A percentile compares a stretch with the other conserved stretches of the same genome.
Conservation (phyloP, 2,888 invertebrate species). For the Eupelmus urozonus region DNA sequence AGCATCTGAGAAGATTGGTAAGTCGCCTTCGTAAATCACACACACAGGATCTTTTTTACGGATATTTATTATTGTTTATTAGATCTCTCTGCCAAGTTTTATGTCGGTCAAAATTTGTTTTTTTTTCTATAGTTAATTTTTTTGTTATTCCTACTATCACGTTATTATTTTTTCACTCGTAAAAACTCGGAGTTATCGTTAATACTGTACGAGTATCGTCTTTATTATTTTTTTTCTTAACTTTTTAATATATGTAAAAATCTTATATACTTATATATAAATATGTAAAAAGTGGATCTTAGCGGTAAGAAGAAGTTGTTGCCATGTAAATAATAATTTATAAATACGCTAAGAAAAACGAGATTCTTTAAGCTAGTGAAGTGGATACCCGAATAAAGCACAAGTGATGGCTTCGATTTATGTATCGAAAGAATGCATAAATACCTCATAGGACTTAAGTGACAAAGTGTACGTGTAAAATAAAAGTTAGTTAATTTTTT, state of each 20-base stretch:
- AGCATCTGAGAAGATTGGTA: conserved; percentile 70
- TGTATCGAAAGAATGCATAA: conserved; percentile 42
- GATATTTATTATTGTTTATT: conserved; percentile 50
- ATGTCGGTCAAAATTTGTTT: conserved; percentile 40
- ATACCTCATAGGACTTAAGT: conserved; percentile 53
- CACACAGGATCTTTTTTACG: conserved; percentile 52
- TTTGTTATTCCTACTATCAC: conserved; percentile 37
- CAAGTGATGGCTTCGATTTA: conserved; percentile 44
- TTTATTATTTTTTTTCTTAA: conserved; percentile 42
- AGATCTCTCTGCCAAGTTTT: conserved; percentile 37
- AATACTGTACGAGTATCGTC: conserved; percentile 6
- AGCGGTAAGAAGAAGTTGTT: conserved; percentile 51
- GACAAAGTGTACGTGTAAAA: conserved; percentile 56
- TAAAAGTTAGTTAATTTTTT: conserved; percentile 56
- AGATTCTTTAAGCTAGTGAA: conserved; percentile 39
- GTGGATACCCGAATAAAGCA: conserved; percentile 30
- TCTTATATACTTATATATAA: conserved; percentile 39
- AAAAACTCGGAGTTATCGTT: conserved; percentile 7
- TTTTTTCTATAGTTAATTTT: conserved; percentile 22
- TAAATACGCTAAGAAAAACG: conserved; percentile 22
- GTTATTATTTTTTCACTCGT: conserved; percentile 43
- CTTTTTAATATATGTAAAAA: conserved; percentile 56
- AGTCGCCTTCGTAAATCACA: conserved; percentile 71
- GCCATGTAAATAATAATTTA: conserved; percentile 57
- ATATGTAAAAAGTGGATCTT: conserved; percentile 47